phyloP scores from a whole-genome alignment of 2,113 vertebrate species.

The Oncorhynchus gorbuscha region DNA sequence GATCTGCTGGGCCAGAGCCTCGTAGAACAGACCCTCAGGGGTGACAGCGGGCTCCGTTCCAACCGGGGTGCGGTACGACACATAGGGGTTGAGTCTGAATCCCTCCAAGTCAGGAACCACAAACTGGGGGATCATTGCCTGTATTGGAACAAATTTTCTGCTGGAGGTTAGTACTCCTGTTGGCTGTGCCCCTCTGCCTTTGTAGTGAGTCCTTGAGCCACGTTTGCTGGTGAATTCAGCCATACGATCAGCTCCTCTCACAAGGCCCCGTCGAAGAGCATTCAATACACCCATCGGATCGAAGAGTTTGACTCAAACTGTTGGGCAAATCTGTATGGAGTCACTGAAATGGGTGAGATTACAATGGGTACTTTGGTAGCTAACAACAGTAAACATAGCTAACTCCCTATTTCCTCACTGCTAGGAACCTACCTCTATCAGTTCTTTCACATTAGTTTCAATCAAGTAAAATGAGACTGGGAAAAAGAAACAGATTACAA shows the following conservation, averaged over 20 bases:
- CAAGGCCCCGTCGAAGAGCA: conserved; percentile 75
- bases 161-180: conserved; percentile 69
- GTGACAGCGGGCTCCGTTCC: conserved; percentile 77
- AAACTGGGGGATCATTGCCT: conserved; percentile 84
- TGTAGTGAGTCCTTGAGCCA: conserved; percentile 81
- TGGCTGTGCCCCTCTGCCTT: conserved; percentile 77
- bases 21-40: conserved; percentile 77
- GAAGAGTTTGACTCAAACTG: not conserved
- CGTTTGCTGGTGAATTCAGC: conserved; percentile 91
- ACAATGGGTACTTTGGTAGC: not conserved
- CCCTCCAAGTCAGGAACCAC: conserved; percentile 86
- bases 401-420: too few relatives aligned
- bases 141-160: conserved; percentile 76
- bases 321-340: not conserved
- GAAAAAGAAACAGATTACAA: too few relatives aligned
- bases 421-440: too few relatives aligned
- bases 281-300: conserved; percentile 84
- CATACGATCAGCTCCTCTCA: conserved; percentile 86
- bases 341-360: not conserved
- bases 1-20: conserved; percentile 79
- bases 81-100: conserved; percentile 89
- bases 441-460: too few relatives aligned
- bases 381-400: not conserved
- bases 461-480: too few relatives aligned
- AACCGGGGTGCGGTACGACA: conserved; percentile 78